Conservation (phyloP, 2,797 vertebrate species). For the Manis pentadactyla region DNA sequence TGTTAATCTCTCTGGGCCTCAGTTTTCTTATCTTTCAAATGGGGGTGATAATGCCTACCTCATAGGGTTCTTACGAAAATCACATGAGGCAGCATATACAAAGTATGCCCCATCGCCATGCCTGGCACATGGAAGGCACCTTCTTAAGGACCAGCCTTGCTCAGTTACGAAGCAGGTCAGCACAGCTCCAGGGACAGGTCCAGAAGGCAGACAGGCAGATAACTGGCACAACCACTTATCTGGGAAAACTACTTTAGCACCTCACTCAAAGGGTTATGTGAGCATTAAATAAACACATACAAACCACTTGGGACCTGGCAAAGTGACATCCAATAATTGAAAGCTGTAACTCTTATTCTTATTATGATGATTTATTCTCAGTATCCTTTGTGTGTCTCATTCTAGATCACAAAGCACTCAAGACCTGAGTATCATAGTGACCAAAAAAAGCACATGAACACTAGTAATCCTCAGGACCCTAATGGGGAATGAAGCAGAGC, state of each 20-base stretch:
- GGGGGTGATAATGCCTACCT: neutral
- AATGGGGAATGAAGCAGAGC: neutral
- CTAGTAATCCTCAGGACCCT: neutral
- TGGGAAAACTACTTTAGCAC: neutral
- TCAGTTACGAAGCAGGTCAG: neutral
- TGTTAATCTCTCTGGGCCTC: neutral
- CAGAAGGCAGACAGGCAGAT: neutral
- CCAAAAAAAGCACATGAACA: neutral
- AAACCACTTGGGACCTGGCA: neutral
- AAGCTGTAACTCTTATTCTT: neutral
- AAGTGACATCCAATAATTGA: neutral
- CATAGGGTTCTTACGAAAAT: neutral
- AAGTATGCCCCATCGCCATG: neutral
- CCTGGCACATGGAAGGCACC: neutral
- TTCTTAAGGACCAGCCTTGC: neutral
- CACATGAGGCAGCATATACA: neutral
- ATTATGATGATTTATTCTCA: neutral
- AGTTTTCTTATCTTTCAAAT: slow-evolving; percentile 21
- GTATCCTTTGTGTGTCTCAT: neutral
- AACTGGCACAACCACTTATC: neutral
- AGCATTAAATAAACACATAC: neutral
- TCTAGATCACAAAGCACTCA: neutral
- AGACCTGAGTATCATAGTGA: neutral
- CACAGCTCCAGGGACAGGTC: neutral
- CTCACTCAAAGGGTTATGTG: neutral